Conservation (phyloP, 1,140 invertebrate genomes). For the Psilanteris sp. region DNA sequence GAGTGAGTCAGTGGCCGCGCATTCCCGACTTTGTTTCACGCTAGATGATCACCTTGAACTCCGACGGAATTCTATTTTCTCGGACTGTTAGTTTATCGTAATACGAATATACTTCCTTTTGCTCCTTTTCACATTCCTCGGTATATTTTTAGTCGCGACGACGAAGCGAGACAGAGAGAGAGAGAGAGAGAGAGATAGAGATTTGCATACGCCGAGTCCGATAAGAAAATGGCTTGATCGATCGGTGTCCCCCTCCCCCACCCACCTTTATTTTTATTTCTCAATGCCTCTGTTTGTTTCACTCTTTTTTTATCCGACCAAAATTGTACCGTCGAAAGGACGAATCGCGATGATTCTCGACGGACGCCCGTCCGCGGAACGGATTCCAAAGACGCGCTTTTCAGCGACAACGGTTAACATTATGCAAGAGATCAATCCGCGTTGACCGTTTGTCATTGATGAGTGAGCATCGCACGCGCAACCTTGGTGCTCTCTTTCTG, state of each 20-base stretch:
- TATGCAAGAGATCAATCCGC: slow-evolving; percentile 22
- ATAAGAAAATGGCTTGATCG: no score
- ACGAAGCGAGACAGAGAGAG: neutral
- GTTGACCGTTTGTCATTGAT: slow-evolving; percentile 32
- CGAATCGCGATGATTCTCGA: no score
- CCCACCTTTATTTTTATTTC: no score
- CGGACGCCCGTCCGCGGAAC: no score
- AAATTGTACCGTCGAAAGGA: no score
- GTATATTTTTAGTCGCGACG: slow-evolving; percentile 18
- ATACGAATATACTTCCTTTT: slow-evolving; percentile 17
- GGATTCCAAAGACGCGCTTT: no score
- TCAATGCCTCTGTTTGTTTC: no score
- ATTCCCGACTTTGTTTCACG: slow-evolving; percentile 32
- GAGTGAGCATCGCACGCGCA: slow-evolving; percentile 33
- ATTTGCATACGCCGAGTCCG: slow-evolving; percentile 1
- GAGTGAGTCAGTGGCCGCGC: slow-evolving; percentile 48
- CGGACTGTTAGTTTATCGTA: slow-evolving; percentile 24
- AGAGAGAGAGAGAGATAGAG: no score
- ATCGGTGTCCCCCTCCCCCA: no score
- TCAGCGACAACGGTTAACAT: no score
- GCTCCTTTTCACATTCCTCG: slow-evolving; percentile 20
- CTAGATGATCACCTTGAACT: slow-evolving; percentile 56
- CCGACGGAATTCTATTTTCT: slow-evolving; percentile 46
- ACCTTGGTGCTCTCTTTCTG: slow-evolving; percentile 44
- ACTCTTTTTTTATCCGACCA: no score